Evolutionary conservation across 2,888 invertebrate species (phyloP), one percentile per base, ranked within the genome.

Genomic region (Synergus japonicus): DNA sequence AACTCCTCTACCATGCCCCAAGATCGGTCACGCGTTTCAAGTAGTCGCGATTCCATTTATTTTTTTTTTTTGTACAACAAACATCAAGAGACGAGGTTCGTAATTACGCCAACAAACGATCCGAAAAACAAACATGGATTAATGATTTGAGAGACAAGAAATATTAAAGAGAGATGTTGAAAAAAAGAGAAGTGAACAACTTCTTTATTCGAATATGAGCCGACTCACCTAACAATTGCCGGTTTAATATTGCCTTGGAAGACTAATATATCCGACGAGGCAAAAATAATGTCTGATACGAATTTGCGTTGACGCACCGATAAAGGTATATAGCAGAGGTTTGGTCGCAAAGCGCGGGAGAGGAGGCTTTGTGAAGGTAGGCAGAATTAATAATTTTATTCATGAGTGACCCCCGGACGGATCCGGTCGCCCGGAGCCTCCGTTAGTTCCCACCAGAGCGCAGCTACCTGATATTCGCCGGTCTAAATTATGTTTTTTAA

Each of bases 401-500:
- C 92, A 92, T 92, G 92, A 92, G 89, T 88, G 88, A 90, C 87
- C 87, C 86, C 86, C 83, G 83, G 88, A 87, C 86, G 86, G 84
- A 85, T 82, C 79, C 78, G 83, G 81, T 80, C 81, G 83, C 81
- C 77, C 76, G 80, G 80, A 82, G 82, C 83, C 86, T 86, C 84
- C 85, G 88, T 88, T 86, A 88, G 91, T 92, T 92, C 92, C 91
- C 91, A 91, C 89, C 83, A 83, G 81, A 83, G 81, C 78, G 65
- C 84, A 86, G 91, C 91, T 91, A 91, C 91, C 91, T 91, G 90
- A 90, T 91, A 90, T 87, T 88, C 88, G 88, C 86, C 88, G 89
- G 87, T 88, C 88, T 92, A 92, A 91, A 92, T 92, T 92, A 92
- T 91, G 90, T 90, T 92, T 92, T 92, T 92, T 92, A 92, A 92